Evolutionary conservation across 2,113 vertebrate species (phyloP).

Genomic region (Protobothrops mucrosquamatus): DNA sequence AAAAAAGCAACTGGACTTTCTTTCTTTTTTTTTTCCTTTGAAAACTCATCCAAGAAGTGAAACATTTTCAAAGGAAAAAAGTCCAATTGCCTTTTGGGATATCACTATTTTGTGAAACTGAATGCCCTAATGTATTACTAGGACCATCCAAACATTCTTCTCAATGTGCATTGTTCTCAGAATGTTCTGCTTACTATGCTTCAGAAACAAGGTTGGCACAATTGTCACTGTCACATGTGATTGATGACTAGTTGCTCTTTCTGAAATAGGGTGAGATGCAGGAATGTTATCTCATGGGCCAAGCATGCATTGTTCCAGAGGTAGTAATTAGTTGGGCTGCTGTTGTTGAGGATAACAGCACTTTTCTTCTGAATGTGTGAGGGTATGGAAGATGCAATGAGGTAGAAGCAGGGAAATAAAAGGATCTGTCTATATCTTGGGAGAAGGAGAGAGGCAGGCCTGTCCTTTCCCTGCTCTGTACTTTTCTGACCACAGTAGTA

Average conservation of each 20-base stretch:
- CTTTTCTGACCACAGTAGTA: neutral
- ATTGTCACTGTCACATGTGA: neutral
- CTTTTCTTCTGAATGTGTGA: neutral
- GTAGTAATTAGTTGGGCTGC: neutral
- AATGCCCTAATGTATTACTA: neutral
- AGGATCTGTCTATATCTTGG: neutral
- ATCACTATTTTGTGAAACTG: too few species aligned
- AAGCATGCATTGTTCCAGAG: neutral
- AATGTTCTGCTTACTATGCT: neutral
- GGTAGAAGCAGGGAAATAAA: neutral
- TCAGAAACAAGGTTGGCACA: neutral
- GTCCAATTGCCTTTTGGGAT: too few species aligned
- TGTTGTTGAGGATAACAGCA: neutral
- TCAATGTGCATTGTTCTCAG: neutral
- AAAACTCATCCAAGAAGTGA: too few species aligned
- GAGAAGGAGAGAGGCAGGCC: neutral
- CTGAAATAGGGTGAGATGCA: neutral
- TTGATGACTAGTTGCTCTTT: neutral
- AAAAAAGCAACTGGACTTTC: too few species aligned
- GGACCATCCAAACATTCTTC: neutral
- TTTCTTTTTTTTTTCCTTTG: too few species aligned
- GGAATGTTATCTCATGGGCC: neutral
- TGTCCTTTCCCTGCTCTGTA: too few species aligned
- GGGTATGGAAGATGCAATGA: neutral
- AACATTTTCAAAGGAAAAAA: too few species aligned